These are phyloP conservation scores for Coendou prehensilis DNA, from an alignment of 2,797 vertebrate genomes.

Conservation along the genomic window DNA sequence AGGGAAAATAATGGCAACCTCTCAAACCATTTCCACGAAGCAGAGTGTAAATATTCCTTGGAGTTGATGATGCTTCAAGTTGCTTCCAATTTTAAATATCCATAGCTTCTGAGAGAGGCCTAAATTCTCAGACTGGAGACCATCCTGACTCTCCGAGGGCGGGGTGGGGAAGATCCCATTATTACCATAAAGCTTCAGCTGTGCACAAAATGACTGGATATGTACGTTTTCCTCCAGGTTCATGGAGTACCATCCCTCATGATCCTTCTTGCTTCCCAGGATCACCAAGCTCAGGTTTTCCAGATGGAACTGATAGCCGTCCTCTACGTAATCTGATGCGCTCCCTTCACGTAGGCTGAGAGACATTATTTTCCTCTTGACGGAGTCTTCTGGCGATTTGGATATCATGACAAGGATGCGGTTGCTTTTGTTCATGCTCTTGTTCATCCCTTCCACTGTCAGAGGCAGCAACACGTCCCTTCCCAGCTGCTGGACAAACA, in stretches of 20 bases:
- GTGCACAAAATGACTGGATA: constrained; percentile 66
- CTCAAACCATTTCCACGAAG: constrained; percentile 19
- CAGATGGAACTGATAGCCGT: constrained; percentile 67
- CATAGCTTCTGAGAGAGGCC: constrained; percentile 11
- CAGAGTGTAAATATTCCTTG: background rate
- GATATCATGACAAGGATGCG: constrained; percentile 64
- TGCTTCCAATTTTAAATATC: background rate
- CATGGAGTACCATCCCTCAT: constrained; percentile 76
- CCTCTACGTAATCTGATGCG: background rate
- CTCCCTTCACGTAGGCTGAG: background rate
- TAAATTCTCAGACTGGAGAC: background rate
- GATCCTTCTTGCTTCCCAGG: constrained; percentile 51
- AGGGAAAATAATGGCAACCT: background rate
- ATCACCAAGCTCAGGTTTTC: constrained; percentile 72
- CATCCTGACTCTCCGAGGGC: background rate
- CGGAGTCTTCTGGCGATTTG: background rate
- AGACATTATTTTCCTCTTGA: constrained; percentile 75
- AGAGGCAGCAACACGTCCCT: constrained; percentile 34
- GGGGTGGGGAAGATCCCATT: background rate
- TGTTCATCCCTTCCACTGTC: background rate
- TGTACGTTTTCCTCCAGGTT: constrained; percentile 69
- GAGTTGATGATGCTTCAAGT: background rate
- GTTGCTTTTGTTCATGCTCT: constrained; percentile 67
- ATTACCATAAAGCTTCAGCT: constrained; percentile 83
- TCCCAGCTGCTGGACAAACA: constrained; percentile 51